phyloP scores from a whole-genome alignment of 2,888 invertebrate genomes.

The Anarsia innoxiella region DNA sequence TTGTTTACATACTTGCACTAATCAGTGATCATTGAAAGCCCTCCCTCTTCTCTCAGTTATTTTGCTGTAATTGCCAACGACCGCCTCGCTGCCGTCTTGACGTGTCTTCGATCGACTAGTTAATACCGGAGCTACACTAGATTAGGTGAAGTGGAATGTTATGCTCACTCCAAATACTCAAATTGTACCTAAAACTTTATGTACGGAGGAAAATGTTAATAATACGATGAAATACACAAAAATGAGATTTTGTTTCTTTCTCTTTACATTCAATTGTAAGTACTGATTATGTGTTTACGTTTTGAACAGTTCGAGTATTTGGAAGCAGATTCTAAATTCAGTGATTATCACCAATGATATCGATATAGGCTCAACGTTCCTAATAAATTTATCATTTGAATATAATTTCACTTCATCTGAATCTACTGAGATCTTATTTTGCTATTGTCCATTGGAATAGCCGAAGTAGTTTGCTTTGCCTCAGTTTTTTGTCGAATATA shows the following conservation, averaged over 20 bases:
- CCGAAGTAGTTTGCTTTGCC: conserved; percentile 34
- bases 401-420: conserved; percentile 48
- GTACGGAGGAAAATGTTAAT: too few species aligned
- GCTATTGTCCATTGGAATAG: conserved; percentile 17
- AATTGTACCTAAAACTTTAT: conserved; percentile 3
- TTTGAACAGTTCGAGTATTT: conserved; percentile 14
- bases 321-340: conserved; percentile 58
- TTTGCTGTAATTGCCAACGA: conserved; percentile 30
- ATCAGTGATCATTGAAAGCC: conserved; percentile 23
- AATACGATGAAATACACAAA: too few species aligned
- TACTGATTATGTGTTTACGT: too few species aligned
- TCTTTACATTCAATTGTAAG: too few species aligned
- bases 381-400: conserved; percentile 47
- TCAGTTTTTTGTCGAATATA: conserved; percentile 46
- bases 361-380: conserved; percentile 66
- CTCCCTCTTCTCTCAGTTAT: conserved; percentile 23
- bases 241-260: too few species aligned
- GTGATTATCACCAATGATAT: conserved; percentile 72
- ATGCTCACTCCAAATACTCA: conserved; percentile 2
- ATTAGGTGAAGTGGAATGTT: conserved; percentile 57
- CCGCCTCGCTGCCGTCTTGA: conserved; percentile 32
- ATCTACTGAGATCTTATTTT: conserved; percentile 47
- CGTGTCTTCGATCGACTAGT: conserved; percentile 63
- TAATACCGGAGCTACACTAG: conserved; percentile 43
- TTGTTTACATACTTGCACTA: conserved; percentile 28